Evolutionary conservation across 1,140 invertebrate species (phyloP).

Genomic region (Andricus grossulariae): DNA sequence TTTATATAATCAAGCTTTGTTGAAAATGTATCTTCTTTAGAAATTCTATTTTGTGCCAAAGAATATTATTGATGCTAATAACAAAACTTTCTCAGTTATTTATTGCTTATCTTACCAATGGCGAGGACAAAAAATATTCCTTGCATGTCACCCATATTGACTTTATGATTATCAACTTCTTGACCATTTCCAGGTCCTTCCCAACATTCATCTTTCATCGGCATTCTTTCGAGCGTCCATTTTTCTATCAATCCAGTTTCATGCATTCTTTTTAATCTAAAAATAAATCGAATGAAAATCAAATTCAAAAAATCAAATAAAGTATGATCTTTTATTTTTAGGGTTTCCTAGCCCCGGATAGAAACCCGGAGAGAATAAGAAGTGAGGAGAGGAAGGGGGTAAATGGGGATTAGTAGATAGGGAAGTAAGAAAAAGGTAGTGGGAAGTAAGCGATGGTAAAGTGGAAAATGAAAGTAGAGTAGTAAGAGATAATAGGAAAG

Average conservation of each 20-base stretch:
- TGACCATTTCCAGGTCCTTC: slow-evolving; percentile 76
- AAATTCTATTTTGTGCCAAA: background rate
- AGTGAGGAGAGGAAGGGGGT: too few relatives aligned
- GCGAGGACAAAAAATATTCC: slow-evolving; percentile 90
- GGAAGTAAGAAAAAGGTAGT: too few relatives aligned
- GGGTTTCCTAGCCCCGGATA: too few relatives aligned
- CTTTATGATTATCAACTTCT: slow-evolving; percentile 88
- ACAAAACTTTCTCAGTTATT: background rate
- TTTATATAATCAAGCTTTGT: background rate
- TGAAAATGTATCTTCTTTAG: background rate
- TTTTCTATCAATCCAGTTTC: slow-evolving; percentile 90
- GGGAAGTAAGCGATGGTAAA: too few relatives aligned
- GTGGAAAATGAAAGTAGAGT: too few relatives aligned
- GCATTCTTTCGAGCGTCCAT: slow-evolving; percentile 87
- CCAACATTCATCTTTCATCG: slow-evolving; percentile 88
- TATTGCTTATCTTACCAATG: slow-evolving; percentile 78
- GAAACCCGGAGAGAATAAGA: too few relatives aligned
- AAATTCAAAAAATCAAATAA: too few relatives aligned
- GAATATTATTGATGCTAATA: background rate
- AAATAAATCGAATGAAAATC: slow-evolving; percentile 18
- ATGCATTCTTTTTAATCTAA: slow-evolving; percentile 86
- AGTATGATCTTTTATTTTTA: too few relatives aligned
- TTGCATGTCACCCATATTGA: slow-evolving; percentile 92
- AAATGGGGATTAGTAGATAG: too few relatives aligned
- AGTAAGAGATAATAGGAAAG: too few relatives aligned